phyloP scores from a whole-genome alignment of 2,888 invertebrate species.

The Morinoia aosen region DNA sequence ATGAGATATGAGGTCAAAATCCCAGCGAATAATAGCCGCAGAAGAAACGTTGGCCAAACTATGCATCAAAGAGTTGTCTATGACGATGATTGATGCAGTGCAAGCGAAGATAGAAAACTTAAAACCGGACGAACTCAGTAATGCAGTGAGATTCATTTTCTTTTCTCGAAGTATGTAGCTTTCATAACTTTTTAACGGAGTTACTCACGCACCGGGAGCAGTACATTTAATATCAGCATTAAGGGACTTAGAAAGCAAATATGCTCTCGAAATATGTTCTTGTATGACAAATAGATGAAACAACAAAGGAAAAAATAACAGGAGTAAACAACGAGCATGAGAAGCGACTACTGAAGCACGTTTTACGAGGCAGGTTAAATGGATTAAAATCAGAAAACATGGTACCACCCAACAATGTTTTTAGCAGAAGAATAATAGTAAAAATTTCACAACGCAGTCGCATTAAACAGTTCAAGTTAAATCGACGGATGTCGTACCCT shows the following conservation, averaged over 20 bases:
- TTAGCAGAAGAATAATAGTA: not conserved
- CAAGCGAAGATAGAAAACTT: not conserved
- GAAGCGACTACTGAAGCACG: not conserved
- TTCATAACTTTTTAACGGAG: not conserved
- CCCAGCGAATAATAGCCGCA: too few species aligned
- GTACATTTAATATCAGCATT: not conserved
- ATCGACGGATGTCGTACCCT: too few species aligned
- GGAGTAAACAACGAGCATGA: not conserved
- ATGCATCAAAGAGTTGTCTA: not conserved
- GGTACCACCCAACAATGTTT: not conserved
- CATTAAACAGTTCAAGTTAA: too few species aligned
- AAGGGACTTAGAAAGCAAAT: not conserved
- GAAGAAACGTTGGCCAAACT: not conserved
- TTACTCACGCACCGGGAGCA: not conserved
- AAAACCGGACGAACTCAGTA: not conserved
- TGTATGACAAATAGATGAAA: not conserved
- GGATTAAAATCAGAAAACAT: not conserved
- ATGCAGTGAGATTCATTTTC: not conserved
- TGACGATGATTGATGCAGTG: not conserved
- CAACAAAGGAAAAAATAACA: not conserved
- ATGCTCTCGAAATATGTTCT: not conserved
- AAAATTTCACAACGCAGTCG: not conserved
- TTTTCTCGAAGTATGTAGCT: not conserved
- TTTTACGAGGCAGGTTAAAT: not conserved
- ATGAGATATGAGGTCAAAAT: too few species aligned